A percentile compares a stretch with the other conserved stretches of the same genome.
These are phyloP conservation scores for Paelopatides confundens DNA, from an alignment of 53 echinoderm and acorn worm species.

Conservation along the genomic window DNA sequence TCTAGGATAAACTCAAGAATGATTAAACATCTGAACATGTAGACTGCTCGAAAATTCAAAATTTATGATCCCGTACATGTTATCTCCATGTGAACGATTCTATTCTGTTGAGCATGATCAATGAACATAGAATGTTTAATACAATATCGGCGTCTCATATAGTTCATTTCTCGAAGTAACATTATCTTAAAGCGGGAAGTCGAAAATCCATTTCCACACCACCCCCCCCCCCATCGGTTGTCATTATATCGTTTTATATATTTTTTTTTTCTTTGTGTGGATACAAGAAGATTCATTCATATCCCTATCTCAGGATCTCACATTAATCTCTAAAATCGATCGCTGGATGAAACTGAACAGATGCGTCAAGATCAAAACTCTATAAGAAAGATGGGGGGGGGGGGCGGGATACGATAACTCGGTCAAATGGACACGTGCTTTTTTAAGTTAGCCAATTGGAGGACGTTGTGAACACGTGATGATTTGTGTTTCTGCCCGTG, in stretches of 20 bases:
- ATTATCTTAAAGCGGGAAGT: not conserved
- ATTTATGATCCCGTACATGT: too few species aligned
- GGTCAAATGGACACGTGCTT: not conserved
- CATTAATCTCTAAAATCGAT: slow-evolving; percentile 13
- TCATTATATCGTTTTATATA: not conserved
- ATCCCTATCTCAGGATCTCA: too few species aligned
- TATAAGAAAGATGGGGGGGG: not conserved
- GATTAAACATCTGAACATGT: too few species aligned
- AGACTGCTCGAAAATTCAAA: too few species aligned
- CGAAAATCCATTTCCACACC: slow-evolving; percentile 7
- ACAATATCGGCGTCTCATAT: not conserved
- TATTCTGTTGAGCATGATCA: too few species aligned
- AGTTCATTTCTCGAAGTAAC: slow-evolving; percentile 8
- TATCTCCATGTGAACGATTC: too few species aligned
- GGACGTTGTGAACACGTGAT: too few species aligned
- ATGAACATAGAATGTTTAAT: too few species aligned
- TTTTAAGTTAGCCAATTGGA: too few species aligned
- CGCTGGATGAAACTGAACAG: slow-evolving; percentile 25
- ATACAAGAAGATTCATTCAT: slow-evolving; percentile 7
- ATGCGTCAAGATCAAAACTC: slow-evolving; percentile 24
- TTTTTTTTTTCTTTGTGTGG: not conserved
- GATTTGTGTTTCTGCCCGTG: too few species aligned
- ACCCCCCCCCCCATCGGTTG: slow-evolving; percentile 8
- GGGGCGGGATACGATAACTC: not conserved
- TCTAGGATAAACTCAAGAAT: too few species aligned